Conservation (phyloP, 2,888 invertebrate genomes). For the Cyaniris semiargus region DNA sequence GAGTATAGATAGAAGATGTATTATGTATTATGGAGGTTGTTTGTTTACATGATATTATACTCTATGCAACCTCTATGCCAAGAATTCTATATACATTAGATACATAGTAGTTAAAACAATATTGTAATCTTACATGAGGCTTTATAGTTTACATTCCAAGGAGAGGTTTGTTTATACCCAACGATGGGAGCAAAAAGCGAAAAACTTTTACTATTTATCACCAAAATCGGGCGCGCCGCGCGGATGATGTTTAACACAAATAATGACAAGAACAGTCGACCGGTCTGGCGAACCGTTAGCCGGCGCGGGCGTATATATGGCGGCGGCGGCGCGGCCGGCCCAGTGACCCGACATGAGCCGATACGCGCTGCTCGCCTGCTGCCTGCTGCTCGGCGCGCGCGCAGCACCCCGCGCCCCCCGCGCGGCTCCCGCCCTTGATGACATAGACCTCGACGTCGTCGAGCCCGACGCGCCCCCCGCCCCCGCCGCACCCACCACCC, state of each 20-base stretch:
- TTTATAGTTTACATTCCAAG: not conserved
- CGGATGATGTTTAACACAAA: conserved; percentile 60
- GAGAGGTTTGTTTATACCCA: not conserved
- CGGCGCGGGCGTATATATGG: conserved; percentile 60
- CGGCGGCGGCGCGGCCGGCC: conserved; percentile 49
- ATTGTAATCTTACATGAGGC: not conserved
- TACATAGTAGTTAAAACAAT: no score
- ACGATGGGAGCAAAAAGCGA: not conserved
- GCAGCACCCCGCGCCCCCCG: conserved; percentile 60
- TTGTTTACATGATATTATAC: no score
- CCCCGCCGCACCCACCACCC: conserved; percentile 49
- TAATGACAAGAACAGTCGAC: conserved; percentile 69
- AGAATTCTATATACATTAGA: no score
- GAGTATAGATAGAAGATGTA: no score
- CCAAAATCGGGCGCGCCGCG: conserved; percentile 19
- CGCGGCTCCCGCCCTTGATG: conserved; percentile 48
- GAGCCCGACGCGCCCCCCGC: conserved; percentile 51
- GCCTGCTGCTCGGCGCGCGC: conserved; percentile 56
- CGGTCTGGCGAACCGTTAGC: conserved; percentile 63
- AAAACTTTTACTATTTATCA: conserved; percentile 30
- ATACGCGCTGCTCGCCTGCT: conserved; percentile 60
- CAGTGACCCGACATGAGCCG: conserved; percentile 67
- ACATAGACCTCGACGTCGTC: conserved; percentile 46
- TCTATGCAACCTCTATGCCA: no score
- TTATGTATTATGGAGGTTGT: no score